These are phyloP conservation scores for Apoderus coryli DNA, from an alignment of 2,888 invertebrate genomes.

Conservation along the genomic window DNA sequence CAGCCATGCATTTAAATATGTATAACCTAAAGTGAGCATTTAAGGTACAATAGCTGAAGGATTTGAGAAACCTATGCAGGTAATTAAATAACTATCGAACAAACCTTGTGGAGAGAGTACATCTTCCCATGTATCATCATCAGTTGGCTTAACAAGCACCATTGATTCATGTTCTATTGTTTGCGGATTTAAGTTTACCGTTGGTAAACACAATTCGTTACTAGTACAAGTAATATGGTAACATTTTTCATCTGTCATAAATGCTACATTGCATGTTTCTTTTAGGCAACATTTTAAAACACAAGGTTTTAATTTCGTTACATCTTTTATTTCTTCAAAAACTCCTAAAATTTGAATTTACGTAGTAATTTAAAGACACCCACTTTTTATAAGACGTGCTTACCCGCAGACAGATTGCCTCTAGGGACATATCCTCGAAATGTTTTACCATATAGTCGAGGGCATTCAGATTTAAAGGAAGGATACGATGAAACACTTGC, in stretches of 20 bases:
- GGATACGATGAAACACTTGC: too few relatives aligned
- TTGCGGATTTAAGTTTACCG: slow-evolving; percentile 41
- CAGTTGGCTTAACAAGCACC: slow-evolving; percentile 60
- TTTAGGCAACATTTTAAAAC: slow-evolving; percentile 51
- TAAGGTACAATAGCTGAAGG: too few relatives aligned
- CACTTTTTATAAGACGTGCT: too few relatives aligned
- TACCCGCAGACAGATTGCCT: slow-evolving; percentile 29
- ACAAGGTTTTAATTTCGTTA: slow-evolving; percentile 45
- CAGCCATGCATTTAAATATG: too few relatives aligned
- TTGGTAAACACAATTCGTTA: slow-evolving; percentile 57
- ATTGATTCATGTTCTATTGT: slow-evolving; percentile 49
- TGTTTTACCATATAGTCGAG: slow-evolving; percentile 24
- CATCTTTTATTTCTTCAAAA: slow-evolving; percentile 40
- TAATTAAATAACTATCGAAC: neutral
- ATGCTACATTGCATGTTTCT: slow-evolving; percentile 60
- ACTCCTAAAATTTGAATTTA: slow-evolving; percentile 22
- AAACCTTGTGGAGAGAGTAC: slow-evolving; percentile 26
- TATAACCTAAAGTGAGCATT: too few relatives aligned
- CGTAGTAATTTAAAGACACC: slow-evolving; percentile 15
- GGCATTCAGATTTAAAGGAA: slow-evolving; percentile 22
- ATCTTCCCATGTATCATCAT: slow-evolving; percentile 38
- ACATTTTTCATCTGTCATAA: slow-evolving; percentile 61
- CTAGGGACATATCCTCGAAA: slow-evolving; percentile 28
- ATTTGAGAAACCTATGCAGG: neutral
- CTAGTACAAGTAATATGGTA: slow-evolving; percentile 60